A percentile compares a stretch with the other conserved stretches of the same genome.
phyloP scores from a whole-genome alignment of 2,797 vertebrate species.

The Sebastes diaconus region DNA sequence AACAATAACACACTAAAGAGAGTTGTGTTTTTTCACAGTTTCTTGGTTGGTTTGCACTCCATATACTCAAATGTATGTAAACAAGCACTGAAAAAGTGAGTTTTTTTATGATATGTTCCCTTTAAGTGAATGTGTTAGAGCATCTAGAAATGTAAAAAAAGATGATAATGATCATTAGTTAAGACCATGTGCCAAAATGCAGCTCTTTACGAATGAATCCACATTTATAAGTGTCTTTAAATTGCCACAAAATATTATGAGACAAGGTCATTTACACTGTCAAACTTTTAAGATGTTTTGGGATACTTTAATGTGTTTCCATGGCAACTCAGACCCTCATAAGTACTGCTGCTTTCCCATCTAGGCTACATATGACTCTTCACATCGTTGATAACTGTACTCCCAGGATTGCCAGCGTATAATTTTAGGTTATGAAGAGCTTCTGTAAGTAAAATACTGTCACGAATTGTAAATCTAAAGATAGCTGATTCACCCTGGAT shows the following conservation, averaged over 20 bases:
- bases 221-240: background rate
- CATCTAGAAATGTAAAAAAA: background rate
- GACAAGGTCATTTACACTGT: background rate
- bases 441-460: background rate
- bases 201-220: background rate
- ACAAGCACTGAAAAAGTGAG: background rate
- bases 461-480: background rate
- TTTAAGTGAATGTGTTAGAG: background rate
- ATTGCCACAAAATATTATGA: background rate
- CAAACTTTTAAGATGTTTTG: background rate
- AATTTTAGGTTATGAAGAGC: background rate
- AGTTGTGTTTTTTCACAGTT: background rate
- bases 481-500: background rate
- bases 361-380: background rate
- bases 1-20: no score
- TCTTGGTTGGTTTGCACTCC: background rate
- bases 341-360: background rate
- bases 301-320: slow-evolving; percentile 1
- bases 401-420: background rate
- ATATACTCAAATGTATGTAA: background rate
- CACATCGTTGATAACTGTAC: background rate
- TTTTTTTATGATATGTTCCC: background rate
- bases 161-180: background rate
- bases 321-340: slow-evolving; percentile 6
- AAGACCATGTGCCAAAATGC: background rate